Conservation (phyloP, 1,140 invertebrate genomes). For the Prorops nasuta region DNA sequence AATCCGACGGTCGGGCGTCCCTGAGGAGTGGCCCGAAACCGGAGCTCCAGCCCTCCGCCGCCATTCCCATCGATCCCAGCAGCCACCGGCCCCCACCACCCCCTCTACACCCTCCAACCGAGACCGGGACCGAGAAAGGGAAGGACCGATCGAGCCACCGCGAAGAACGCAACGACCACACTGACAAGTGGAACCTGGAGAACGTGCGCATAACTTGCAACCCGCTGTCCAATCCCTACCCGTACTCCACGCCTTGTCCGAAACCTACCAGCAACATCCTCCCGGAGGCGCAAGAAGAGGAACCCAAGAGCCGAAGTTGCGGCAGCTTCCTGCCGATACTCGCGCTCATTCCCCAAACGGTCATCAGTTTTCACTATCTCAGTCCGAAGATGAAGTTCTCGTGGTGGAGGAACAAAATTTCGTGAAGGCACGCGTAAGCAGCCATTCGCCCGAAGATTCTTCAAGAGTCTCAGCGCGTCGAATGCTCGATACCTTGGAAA, state of each 20-base stretch:
- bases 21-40: conserved; percentile 32
- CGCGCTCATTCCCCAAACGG: conserved; percentile 47
- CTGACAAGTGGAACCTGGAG: conserved; percentile 23
- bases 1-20: conserved; percentile 48
- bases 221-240: conserved; percentile 40
- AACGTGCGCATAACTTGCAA: conserved; percentile 45
- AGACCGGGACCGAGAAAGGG: background rate
- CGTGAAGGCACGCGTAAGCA: conserved; percentile 59
- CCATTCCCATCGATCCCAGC: background rate
- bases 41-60: conserved; percentile 2
- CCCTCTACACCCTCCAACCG: background rate
- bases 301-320: conserved; percentile 44
- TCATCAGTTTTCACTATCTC: conserved; percentile 54
- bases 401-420: conserved; percentile 70
- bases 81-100: no score
- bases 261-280: conserved; percentile 21
- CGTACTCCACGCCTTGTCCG: conserved; percentile 39
- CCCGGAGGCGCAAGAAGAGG: conserved; percentile 31
- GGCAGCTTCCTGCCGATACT: conserved; percentile 52
- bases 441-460: background rate
- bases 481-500: no score
- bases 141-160: no score
- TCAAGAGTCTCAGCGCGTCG: no score
- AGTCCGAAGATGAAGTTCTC: conserved; percentile 63
- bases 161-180: no score